Evolutionary conservation across 1,140 invertebrate genomes (phyloP), one percentile per base, ranked within the genome.

Genomic region (Lasioglossum albipes): DNA sequence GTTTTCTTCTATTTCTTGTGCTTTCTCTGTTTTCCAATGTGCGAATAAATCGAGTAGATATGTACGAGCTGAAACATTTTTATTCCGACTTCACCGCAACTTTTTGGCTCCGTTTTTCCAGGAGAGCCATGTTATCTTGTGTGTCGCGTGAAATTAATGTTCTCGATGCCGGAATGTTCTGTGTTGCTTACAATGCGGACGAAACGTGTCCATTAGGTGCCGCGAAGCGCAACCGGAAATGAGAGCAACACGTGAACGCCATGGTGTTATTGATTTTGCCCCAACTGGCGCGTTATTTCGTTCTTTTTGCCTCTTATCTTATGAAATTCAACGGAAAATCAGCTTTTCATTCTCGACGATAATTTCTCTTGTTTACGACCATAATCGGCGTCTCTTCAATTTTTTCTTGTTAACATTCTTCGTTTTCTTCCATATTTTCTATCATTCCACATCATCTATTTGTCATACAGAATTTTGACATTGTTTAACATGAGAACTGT

Each of bases 181-280:
- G 18, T 16, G 61, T 31, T 42, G 9, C 52, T 52, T 41, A 2
- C 6, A n/a, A n/a, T n/a, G 1, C 12, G 22, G 27, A 45, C 16
- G 12, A 69, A 59, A 69, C 27, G 10, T 64, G 49, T 64, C 22
- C 36, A 22, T 82, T 41, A 36, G 78, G 70, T n/a, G 52, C 7
- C 36, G 59, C 27, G 61, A 49, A 83, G 59, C 81, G 52, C 64
- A 52, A 79, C 66, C 64, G 79, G 79, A 83, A 88, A 85, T 73
- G 83, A 85, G 75, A 87, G 78, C 88, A 89, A 88, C 87, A 84
- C 75, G 68, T 86, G 86, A 88, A 71, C 82, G 67, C 75, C 75
- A 83, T 78, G 79, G 54, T 74, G 81, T 86, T 77, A 89, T 89
- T 87, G 88, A 87, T 89, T 86, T 81, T 69, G 36, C 70, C 70